These are phyloP conservation scores for Agapornis roseicollis DNA, from an alignment of 2,113 vertebrate genomes.

Conservation along the genomic window DNA sequence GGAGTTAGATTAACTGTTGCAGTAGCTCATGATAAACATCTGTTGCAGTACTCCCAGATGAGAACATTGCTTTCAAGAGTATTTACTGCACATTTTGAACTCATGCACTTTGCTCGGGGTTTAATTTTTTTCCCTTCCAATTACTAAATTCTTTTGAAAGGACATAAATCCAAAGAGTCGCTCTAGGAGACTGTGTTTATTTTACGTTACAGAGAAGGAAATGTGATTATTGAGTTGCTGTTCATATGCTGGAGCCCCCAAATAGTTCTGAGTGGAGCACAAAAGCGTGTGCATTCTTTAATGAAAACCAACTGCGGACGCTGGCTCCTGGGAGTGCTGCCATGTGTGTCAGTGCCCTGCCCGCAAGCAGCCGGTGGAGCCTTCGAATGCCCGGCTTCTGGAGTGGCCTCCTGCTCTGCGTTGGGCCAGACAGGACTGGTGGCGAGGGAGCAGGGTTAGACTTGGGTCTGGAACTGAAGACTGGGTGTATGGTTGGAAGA, in stretches of 20 bases:
- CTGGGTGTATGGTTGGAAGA: neutral
- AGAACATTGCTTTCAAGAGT: conserved; percentile 35
- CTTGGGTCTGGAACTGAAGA: neutral
- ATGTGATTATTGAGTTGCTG: neutral
- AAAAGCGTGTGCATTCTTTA: neutral
- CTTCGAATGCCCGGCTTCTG: neutral
- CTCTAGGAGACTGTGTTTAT: neutral
- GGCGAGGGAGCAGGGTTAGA: neutral
- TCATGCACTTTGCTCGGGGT: neutral
- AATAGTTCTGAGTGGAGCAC: neutral
- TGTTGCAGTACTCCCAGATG: conserved; percentile 43
- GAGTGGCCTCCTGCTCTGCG: neutral
- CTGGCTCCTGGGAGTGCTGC: neutral
- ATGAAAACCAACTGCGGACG: neutral
- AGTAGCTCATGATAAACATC: conserved; percentile 53
- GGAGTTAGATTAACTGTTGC: conserved; percentile 22
- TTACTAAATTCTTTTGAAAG: neutral
- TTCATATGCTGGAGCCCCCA: neutral
- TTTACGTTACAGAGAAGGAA: neutral
- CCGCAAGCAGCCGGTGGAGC: too few species aligned
- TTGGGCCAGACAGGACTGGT: neutral
- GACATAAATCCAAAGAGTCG: neutral
- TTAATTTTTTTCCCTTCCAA: neutral
- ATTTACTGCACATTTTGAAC: conserved; percentile 27
- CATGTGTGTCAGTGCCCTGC: neutral